A percentile compares a stretch with the other conserved stretches of the same genome.
Conservation (phyloP, 2,888 invertebrate species). For the Bugula neritina region DNA sequence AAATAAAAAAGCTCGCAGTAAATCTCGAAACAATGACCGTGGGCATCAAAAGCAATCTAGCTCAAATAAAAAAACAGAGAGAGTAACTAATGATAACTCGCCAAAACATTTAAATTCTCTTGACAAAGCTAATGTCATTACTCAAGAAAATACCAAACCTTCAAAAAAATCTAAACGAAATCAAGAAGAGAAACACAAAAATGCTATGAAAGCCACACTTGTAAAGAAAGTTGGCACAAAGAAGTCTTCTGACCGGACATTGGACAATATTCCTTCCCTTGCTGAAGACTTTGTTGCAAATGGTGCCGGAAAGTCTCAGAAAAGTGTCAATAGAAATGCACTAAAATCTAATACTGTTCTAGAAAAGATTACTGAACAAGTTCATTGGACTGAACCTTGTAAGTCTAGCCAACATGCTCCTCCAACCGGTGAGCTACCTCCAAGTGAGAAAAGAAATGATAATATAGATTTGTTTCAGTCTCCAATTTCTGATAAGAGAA, state of each 20-base stretch:
- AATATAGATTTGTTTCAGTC: too few relatives aligned
- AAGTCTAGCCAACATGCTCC: background rate
- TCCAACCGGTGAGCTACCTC: too few relatives aligned
- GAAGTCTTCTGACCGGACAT: conserved; percentile 2
- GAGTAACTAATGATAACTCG: too few relatives aligned
- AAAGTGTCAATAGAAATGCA: background rate
- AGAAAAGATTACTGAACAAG: background rate
- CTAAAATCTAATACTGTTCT: background rate
- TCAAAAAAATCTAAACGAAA: background rate
- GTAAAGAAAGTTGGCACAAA: background rate
- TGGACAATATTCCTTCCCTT: conserved; percentile 1
- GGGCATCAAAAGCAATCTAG: background rate
- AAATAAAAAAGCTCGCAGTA: background rate
- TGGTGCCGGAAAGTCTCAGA: background rate
- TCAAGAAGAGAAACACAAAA: background rate
- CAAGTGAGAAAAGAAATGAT: too few relatives aligned
- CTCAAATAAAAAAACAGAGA: background rate
- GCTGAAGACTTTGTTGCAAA: background rate
- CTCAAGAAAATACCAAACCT: background rate
- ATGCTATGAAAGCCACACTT: background rate
- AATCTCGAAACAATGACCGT: background rate
- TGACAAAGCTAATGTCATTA: too few relatives aligned
- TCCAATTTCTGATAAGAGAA: too few relatives aligned
- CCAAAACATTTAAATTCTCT: too few relatives aligned
- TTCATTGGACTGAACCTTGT: background rate